Evolutionary conservation across 2,113 vertebrate genomes (phyloP), one percentile per base, ranked within the genome.

Genomic region (Hemichromis elongatus): DNA sequence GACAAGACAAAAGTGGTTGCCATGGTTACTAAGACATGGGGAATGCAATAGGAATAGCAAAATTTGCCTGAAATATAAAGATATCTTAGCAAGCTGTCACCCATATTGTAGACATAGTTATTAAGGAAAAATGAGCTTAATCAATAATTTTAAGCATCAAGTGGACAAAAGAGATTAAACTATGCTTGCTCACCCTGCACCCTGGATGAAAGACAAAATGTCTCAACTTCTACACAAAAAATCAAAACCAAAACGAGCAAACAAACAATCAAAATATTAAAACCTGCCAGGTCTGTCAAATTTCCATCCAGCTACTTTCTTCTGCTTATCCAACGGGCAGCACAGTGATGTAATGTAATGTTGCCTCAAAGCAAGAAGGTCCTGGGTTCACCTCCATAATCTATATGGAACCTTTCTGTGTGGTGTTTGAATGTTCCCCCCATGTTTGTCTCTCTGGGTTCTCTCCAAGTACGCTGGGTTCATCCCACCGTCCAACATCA

Each of bases 1-100:
- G 81, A 70, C 68, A 7, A 89, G 84, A 92, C 87, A 90, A 88
- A 90, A 87, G 52, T 40, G 56, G 93, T 91, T 91, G 79, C 88
- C 82, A 91, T 86, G 84, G 93, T 82, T 81, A 94, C 91, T 2
- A 16, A 73, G 83, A 82, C 33, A 78, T 21, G 75, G 82, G 54
- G 50, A 75, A 85, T 13, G 53, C 26, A 52, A 54, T 6, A 13
- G 80, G 50, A 54, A 40, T 77, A 86, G 52, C 3, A 30, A 26
- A 47, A 77, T 61, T 81, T 79, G 42, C 35, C 56, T 75, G 37
- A 86, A 85, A 81, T 80, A n/a, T 80, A 26, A 33, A 35, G 28
- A 55, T 4, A 56, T 56, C 18, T 45, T 28, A 53, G 10, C 14
- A 66, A 79, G 26, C 18, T 16, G 35, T 40, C 11, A 40, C 35